Base-by-base conservation (phyloP, 2,113 vertebrate genomes). In the Callionymus lyra region DNA sequence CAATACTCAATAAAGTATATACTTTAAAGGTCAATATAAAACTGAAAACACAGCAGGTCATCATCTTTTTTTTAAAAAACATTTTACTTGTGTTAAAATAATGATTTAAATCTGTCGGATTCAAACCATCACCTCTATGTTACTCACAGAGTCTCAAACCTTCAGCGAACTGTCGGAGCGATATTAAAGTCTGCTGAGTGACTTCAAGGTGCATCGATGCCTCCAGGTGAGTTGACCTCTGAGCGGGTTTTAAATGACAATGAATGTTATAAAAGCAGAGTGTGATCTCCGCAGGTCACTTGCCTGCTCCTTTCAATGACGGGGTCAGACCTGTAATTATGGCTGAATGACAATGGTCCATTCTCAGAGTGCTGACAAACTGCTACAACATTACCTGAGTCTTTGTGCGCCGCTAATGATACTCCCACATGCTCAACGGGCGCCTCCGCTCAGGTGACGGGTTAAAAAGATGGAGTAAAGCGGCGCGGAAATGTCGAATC, bases 141-240 rank as follows among this genome's bases (percentile, higher is more conserved):
- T 4, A 27, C 21, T 27, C 21, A 27, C 21, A 8, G 21, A 8
- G 21, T 8, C 21, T 27, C 4, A 27, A 8, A 5, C 4, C 4
- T 4, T 27, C 21, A 27, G 21, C 8, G 21, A 27, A 4, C n/a
- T n/a, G n/a, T 6, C 44, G 32, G 34, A 44, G 21, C 32, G 57
- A 34, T 39, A 71, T 69, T 69, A 59, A 68, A 62, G 10, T 48
- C 42, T 60, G 70, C 51, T 70, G 68, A 81, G 74, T 76, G 76
- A 81, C 60, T 46, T 12, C 16, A 6, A 32, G 50, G 9, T 35
- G 31, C 42, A 41, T 66, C 44, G 35, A 17, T 68, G 71, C 59
- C 71, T 78, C 31, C 64, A 60, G 76, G 76, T 74, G 53, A 64
- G n/a, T 37, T 64, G 47, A 70, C 64, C 56, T 59, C 34, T 12